Conservation (phyloP, 2,888 invertebrate species). For the Drosophila nr. perissopoda region DNA sequence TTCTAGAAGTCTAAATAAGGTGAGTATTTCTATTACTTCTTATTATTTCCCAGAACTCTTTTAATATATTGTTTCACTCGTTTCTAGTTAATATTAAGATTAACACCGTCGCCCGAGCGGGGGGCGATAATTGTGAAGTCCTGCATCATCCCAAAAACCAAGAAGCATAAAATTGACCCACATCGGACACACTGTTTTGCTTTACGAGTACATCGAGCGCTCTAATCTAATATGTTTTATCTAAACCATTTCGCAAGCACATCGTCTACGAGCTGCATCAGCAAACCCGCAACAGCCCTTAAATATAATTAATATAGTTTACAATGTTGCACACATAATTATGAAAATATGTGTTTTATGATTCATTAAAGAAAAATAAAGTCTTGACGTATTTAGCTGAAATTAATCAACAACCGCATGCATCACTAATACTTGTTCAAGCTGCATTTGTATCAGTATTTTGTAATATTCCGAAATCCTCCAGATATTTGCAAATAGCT, state of each 20-base stretch:
- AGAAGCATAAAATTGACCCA: slow-evolving; percentile 7
- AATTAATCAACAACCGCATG: background rate
- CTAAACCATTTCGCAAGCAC: slow-evolving; percentile 1
- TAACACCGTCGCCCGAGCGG: slow-evolving; percentile 6
- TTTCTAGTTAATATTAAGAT: slow-evolving; percentile 45
- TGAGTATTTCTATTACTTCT: background rate
- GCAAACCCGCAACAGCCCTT: slow-evolving; percentile 5
- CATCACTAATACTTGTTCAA: background rate
- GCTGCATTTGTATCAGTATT: background rate
- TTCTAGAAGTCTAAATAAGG: slow-evolving; percentile 48
- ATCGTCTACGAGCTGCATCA: slow-evolving; percentile 13
- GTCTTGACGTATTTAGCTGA: slow-evolving; percentile 37
- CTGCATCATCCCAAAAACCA: slow-evolving; percentile 2
- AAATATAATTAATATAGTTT: slow-evolving; percentile 34
- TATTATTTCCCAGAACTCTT: too few relatives aligned
- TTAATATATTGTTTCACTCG: background rate
- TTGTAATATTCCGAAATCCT: background rate
- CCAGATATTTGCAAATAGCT: background rate
- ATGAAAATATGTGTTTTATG: slow-evolving; percentile 33
- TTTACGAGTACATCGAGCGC: slow-evolving; percentile 6
- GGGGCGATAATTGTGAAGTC: slow-evolving; percentile 15
- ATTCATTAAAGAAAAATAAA: slow-evolving; percentile 34
- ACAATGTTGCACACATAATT: slow-evolving; percentile 33
- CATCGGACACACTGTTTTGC: slow-evolving; percentile 1
- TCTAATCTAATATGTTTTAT: slow-evolving; percentile 6